These are phyloP conservation scores for Scaptomyza polygonia DNA, from an alignment of 2,888 invertebrate species.

Conservation along the genomic window DNA sequence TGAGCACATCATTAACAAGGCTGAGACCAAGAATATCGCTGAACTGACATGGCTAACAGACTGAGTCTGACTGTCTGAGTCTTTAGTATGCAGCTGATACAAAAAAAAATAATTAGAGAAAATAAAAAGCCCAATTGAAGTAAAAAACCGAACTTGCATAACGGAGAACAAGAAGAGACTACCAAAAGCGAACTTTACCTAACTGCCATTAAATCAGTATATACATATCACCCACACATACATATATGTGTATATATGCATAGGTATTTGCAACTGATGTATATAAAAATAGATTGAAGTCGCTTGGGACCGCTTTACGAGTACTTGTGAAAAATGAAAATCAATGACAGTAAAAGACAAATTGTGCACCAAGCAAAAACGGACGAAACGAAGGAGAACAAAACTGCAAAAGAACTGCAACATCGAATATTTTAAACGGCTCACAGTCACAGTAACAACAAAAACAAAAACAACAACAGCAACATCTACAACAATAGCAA, in stretches of 20 bases:
- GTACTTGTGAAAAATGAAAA: conserved; percentile 74
- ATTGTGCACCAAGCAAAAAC: conserved; percentile 69
- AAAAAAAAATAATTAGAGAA: conserved; percentile 11
- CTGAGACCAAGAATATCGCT: conserved; percentile 20
- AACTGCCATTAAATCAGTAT: conserved; percentile 6
- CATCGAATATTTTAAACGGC: conserved; percentile 65
- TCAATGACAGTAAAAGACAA: conserved; percentile 81
- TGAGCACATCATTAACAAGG: conserved; percentile 55
- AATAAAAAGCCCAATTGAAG: conserved; percentile 16
- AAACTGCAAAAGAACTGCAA: conserved; percentile 39
- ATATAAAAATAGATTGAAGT: conserved; percentile 11
- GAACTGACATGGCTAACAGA: conserved; percentile 56
- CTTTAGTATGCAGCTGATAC: conserved; percentile 52
- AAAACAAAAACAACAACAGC: conserved; percentile 26
- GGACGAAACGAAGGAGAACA: conserved; percentile 64
- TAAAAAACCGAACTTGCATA: conserved; percentile 48
- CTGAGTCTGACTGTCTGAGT: conserved; percentile 52
- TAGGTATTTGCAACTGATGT: background rate
- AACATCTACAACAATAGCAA: conserved; percentile 27
- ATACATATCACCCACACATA: background rate
- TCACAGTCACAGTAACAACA: conserved; percentile 63
- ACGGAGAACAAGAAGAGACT: conserved; percentile 54
- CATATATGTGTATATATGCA: background rate
- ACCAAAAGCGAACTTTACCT: conserved; percentile 46
- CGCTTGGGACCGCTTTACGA: conserved; percentile 53